Conservation (phyloP, 2,797 vertebrate genomes). For the Malacoctenus gilli region DNA sequence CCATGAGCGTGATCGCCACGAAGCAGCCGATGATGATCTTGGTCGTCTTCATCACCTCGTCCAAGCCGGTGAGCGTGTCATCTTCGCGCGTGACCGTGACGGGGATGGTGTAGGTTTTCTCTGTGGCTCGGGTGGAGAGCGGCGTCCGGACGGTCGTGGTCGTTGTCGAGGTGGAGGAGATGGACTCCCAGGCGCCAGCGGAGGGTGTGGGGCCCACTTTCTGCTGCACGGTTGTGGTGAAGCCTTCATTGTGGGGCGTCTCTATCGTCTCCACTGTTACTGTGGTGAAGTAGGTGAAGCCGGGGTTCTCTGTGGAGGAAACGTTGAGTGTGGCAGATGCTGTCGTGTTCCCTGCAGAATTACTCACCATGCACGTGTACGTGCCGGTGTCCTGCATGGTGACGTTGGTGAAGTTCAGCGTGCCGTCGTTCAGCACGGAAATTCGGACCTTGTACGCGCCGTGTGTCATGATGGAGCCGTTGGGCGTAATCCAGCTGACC, state of each 20-base stretch:
- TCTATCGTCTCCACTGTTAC: constrained; percentile 99
- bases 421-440: constrained; percentile 97
- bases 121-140: constrained; percentile 91
- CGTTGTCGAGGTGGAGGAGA: constrained; percentile 84
- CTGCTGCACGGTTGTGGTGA: constrained; percentile 90
- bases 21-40: constrained; percentile 99
- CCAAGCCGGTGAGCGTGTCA: constrained; percentile 90
- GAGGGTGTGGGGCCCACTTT: constrained; percentile 90
- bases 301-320: constrained; percentile 91
- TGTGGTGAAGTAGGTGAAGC: constrained; percentile 98
- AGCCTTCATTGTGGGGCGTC: constrained; percentile 92
- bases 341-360: constrained; percentile 98
- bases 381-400: constrained; percentile 97
- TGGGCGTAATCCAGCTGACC: constrained; percentile 98
- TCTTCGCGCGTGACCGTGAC: constrained; percentile 89
- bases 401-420: constrained; percentile 98
- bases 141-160: constrained; percentile 90
- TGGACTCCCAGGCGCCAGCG: constrained; percentile 82
- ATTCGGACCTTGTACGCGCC: constrained; percentile 97
- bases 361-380: constrained; percentile 99
- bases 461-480: constrained; percentile 98
- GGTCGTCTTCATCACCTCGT: constrained; percentile 99
- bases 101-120: constrained; percentile 92
- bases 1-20: constrained; percentile 99
- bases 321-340: constrained; percentile 97